Evolutionary conservation across 2,888 invertebrate genomes (phyloP).

Genomic region (Drosophila buzzatii): DNA sequence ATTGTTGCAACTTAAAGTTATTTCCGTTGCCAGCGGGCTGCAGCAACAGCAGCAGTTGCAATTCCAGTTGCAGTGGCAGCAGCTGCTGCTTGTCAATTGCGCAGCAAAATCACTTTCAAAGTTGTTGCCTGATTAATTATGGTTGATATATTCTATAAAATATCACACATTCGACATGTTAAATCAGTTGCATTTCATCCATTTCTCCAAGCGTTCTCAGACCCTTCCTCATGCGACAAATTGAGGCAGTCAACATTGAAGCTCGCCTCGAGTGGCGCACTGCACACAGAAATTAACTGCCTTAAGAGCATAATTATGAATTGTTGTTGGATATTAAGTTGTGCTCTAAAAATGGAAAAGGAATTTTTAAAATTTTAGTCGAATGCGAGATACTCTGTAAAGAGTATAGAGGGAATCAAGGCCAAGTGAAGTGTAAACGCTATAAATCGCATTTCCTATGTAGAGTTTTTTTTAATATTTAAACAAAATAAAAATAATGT

Average conservation of each 20-base stretch:
- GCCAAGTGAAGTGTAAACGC: too few relatives aligned
- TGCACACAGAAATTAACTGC: constrained; percentile 12
- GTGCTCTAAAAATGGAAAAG: constrained; percentile 3
- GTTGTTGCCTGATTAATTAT: constrained; percentile 56
- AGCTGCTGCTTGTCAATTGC: constrained; percentile 64
- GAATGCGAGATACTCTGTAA: not conserved
- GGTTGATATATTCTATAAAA: constrained; percentile 36
- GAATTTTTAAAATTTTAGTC: not conserved
- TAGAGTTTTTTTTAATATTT: too few relatives aligned
- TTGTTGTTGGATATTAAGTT: constrained; percentile 55
- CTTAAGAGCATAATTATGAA: constrained; percentile 47
- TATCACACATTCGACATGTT: constrained; percentile 57
- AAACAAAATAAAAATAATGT: too few relatives aligned
- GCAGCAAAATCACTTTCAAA: constrained; percentile 52
- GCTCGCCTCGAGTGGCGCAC: constrained; percentile 13
- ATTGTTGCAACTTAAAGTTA: constrained; percentile 70
- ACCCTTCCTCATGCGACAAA: constrained; percentile 28
- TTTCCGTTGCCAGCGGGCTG: constrained; percentile 18
- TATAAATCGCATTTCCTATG: too few relatives aligned
- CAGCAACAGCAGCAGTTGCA: constrained; percentile 36
- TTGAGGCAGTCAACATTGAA: constrained; percentile 36
- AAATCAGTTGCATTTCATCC: constrained; percentile 19
- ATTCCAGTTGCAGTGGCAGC: constrained; percentile 32
- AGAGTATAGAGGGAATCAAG: not conserved
- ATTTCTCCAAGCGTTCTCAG: constrained; percentile 12